Evolutionary conservation across 2,888 invertebrate species (phyloP), one percentile per base, ranked within the genome.

Genomic region (Dusona sp.): DNA sequence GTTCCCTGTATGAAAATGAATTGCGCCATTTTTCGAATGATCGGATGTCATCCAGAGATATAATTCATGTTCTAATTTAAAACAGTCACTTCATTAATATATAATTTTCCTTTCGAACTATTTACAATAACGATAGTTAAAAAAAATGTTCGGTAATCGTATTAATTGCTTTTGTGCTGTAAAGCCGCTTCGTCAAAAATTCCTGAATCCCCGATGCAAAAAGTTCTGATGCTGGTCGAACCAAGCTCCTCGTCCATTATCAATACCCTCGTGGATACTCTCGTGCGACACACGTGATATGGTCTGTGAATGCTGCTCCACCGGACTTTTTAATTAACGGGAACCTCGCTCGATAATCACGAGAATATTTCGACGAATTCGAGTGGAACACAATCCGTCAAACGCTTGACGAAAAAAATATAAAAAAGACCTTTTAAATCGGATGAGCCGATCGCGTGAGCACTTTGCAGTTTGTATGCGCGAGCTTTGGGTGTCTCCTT

Each of bases 381-480:
- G 73, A 86, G 86, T 86, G 86, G 78, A 86, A 86, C 74, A 84
- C 84, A 75, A 86, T 81, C 74, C 80, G 79, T 79, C 86, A 82
- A 86, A 84, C 84, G 84, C 68, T 75, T 74, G 68, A 57, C 42
- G 19, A 78, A 81, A 65, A 79, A 36, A 72, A 38, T 2, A 51
- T 36, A 57, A 61, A 78, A 85, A 79, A 83, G 83, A 38, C 64
- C 54, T 82, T 79, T 82, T 74, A 61, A 72, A 83, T 75, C 79
- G 42, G 42, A 70, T 25, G 74, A 70, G 36, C 38, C 45, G 65
- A 54, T 68, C 13, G 73, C 79, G 54, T 48, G 54, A 77, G 70
- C 72, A 61, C 22, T 61, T 64, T 51, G 42, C 54, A 79, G 38
- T 68, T 38, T 13, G 29, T 51, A 25, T 45, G 42, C 19, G 72